Evolutionary conservation across 2,888 invertebrate genomes (phyloP).

Genomic region (Azorinus chamasolen): DNA sequence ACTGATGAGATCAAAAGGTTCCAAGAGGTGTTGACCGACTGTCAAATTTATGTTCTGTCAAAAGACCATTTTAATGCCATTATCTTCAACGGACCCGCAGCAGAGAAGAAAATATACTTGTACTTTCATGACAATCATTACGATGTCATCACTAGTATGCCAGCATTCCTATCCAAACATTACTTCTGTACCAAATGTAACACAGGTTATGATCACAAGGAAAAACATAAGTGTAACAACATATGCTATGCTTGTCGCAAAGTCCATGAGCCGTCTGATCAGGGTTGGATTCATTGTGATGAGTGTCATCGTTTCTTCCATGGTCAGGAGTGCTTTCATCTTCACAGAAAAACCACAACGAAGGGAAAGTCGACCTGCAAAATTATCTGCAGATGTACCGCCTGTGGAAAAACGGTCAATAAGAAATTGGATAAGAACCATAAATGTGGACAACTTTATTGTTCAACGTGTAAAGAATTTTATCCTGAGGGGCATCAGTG

Average conservation of each 20-base stretch:
- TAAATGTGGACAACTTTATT: conserved; percentile 8
- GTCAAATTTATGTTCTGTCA: conserved; percentile 38
- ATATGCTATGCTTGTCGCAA: conserved; percentile 31
- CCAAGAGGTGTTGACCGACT: conserved; percentile 20
- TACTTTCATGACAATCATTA: conserved; percentile 22
- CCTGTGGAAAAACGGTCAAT: conserved; percentile 17
- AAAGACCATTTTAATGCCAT: conserved; percentile 42
- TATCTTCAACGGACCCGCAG: conserved; percentile 33
- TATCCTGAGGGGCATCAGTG: conserved; percentile 10
- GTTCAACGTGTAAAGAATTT: conserved; percentile 15
- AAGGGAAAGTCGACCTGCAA: conserved; percentile 16
- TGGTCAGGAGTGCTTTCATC: conserved; percentile 14
- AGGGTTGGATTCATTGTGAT: conserved; percentile 15
- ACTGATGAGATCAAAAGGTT: conserved; percentile 38
- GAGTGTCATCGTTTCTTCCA: conserved; percentile 22
- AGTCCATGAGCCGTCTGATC: conserved; percentile 7
- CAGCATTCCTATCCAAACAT: conserved; percentile 30
- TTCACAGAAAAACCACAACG: conserved; percentile 3
- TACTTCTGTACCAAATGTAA: conserved; percentile 33
- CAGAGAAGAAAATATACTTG: conserved; percentile 26
- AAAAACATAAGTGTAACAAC: conserved; percentile 8
- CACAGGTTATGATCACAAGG: conserved; percentile 23
- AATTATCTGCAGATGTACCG: conserved; percentile 9
- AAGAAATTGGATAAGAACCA: conserved; percentile 3
- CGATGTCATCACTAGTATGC: conserved; percentile 41